phyloP scores from a whole-genome alignment of 2,797 vertebrate genomes.

The Lithobates pipiens region DNA sequence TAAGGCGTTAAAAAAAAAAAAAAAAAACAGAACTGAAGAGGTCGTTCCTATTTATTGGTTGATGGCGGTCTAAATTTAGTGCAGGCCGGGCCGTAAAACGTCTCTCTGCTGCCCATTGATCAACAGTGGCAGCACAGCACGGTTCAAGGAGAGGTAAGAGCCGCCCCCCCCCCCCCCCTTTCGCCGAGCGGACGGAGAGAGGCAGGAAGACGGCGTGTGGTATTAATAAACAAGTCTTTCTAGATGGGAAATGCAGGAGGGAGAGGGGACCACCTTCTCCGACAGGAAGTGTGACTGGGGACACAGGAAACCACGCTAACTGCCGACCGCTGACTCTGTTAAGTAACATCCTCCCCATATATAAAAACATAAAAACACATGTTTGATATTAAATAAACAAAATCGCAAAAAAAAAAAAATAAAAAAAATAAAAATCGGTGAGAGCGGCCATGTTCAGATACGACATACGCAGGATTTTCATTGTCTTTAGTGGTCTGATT shows the following conservation, averaged over 20 bases:
- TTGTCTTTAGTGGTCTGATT: too few relatives aligned
- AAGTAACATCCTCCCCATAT: conserved; percentile 40
- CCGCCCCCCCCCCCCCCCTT: neutral
- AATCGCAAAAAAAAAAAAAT: too few relatives aligned
- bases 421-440: too few relatives aligned
- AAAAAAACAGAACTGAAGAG: too few relatives aligned
- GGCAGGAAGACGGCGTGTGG: neutral
- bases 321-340: conserved; percentile 24
- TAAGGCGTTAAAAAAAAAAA: too few relatives aligned
- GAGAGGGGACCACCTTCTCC: neutral
- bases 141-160: neutral
- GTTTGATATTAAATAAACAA: too few relatives aligned
- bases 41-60: too few relatives aligned
- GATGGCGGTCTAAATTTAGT: too few relatives aligned
- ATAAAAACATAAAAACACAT: neutral
- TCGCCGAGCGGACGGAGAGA: too few relatives aligned
- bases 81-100: neutral
- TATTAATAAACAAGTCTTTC: conserved; percentile 11
- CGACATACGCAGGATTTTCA: too few relatives aligned
- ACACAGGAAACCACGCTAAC: conserved; percentile 53
- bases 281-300: conserved; percentile 41
- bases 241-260: neutral
- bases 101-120: neutral
- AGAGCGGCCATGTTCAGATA: too few relatives aligned
- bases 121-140: neutral